Evolutionary conservation across 2,113 vertebrate genomes (phyloP), one percentile per base, ranked within the genome.

Genomic region (Ellobius talpinus): DNA sequence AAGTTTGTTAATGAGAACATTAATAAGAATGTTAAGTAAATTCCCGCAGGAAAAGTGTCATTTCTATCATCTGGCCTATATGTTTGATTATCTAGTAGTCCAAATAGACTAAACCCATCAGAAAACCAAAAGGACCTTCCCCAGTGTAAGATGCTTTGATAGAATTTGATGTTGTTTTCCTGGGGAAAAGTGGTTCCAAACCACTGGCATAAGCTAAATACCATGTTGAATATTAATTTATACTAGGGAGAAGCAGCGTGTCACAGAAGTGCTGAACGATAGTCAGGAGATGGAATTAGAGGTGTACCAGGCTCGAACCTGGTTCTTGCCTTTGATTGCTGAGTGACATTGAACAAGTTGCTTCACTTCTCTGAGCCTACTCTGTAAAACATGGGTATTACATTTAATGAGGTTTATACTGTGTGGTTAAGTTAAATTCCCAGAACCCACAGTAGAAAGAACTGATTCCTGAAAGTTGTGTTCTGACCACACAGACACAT

Each of bases 81-180:
- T 24, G 10, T 9, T 52, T 45, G 11, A n/a, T 17, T 78, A 68
- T 70, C 55, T 89, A 31, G 9, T 8, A 76, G 45, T 72, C 9
- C 65, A 76, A 96, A 45, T 3, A 91, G 65, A 86, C 42, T 87
- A 96, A 97, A 42, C 19, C 39, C 61, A 77, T 88, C 52, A 19
- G 94, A 91, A 87, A 97, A 45, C 52, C 70, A 91, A 87, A 97
- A 50, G 47, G 55, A 24, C 93, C 93, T 78, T n/a, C 36, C 66
- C 3, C 4, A 4, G 61, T 61, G 9, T 16, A 23, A 89, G 82
- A 87, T 33, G 39, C 84, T 96, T 55, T 31, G 36, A 36, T 4
- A 26, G n/a, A 70, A 39, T 47, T 91, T 66, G 11, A 55, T 50
- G 84, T 17, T 24, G 9, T 76, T 68, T 24, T 77, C 93, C 86